phyloP scores from a whole-genome alignment of 2,113 vertebrate genomes.

The Peucedramus taeniatus region DNA sequence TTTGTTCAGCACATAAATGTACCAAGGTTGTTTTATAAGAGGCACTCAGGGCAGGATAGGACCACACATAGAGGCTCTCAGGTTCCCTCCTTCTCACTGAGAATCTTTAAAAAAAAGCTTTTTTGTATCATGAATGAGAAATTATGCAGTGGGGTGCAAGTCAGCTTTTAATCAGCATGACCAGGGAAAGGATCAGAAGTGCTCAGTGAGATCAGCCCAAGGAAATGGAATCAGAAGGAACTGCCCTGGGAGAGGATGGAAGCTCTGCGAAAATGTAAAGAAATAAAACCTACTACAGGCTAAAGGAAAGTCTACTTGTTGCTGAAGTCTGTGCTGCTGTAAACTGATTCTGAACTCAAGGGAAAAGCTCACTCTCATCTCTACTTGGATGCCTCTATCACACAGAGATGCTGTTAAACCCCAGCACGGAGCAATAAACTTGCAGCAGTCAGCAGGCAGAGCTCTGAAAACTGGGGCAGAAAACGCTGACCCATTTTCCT shows the following conservation, averaged over 20 bases:
- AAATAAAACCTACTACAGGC: background rate
- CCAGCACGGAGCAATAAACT: background rate
- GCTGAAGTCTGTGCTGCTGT: background rate
- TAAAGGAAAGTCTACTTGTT: background rate
- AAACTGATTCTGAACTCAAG: background rate
- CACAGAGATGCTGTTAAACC: background rate
- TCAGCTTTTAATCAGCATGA: background rate
- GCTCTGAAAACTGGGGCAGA: constrained; percentile 25
- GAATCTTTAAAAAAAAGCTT: background rate
- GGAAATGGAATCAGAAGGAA: background rate
- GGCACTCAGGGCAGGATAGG: background rate
- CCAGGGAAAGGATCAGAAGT: background rate
- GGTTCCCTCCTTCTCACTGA: background rate
- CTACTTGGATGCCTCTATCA: background rate
- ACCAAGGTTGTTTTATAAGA: background rate
- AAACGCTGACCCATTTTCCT: constrained; percentile 37
- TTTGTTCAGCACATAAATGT: background rate
- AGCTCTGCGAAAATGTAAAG: background rate
- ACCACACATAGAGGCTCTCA: background rate
- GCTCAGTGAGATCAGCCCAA: background rate
- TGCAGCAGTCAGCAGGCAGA: background rate
- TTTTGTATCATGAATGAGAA: background rate
- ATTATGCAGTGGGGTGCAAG: background rate
- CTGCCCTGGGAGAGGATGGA: background rate
- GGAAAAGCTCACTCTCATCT: background rate